Conservation (phyloP, 2,888 invertebrate genomes). For the Tolmerus cingulatus region DNA sequence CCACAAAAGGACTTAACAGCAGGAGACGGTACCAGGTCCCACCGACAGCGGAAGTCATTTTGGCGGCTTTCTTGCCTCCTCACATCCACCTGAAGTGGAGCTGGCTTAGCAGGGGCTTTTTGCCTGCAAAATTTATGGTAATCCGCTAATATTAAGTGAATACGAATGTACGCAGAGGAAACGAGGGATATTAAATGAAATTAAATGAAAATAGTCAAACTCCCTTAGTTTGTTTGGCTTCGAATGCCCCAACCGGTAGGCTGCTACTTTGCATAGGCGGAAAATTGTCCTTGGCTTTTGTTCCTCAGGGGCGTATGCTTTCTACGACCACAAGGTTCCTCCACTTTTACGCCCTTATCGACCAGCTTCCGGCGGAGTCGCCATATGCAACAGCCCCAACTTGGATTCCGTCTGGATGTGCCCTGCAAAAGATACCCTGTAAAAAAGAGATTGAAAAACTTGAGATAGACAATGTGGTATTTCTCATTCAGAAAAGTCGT, state of each 20-base stretch:
- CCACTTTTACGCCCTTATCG: background rate
- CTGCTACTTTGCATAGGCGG: background rate
- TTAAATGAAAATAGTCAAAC: slow-evolving; percentile 29
- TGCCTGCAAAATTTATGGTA: slow-evolving; percentile 14
- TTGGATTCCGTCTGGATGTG: background rate
- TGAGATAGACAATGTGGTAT: background rate
- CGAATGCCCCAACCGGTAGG: background rate
- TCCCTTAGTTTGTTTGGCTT: slow-evolving; percentile 3
- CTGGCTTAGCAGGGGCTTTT: slow-evolving; percentile 20
- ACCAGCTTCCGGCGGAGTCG: background rate
- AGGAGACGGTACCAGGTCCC: background rate
- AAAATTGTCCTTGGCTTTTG: background rate
- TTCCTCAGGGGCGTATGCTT: background rate
- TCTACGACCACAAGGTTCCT: background rate
- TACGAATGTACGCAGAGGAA: slow-evolving; percentile 2
- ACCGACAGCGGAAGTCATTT: slow-evolving; percentile 16
- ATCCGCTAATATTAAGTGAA: slow-evolving; percentile 31
- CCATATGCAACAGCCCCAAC: background rate
- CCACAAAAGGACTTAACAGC: slow-evolving; percentile 36
- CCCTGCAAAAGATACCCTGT: background rate
- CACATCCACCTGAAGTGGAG: background rate
- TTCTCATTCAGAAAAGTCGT: background rate
- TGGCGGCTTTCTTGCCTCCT: slow-evolving; percentile 14
- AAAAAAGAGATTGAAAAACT: background rate
- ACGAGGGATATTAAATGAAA: background rate